Conservation (phyloP, 2,888 invertebrate genomes). For the Acleris cristana region DNA sequence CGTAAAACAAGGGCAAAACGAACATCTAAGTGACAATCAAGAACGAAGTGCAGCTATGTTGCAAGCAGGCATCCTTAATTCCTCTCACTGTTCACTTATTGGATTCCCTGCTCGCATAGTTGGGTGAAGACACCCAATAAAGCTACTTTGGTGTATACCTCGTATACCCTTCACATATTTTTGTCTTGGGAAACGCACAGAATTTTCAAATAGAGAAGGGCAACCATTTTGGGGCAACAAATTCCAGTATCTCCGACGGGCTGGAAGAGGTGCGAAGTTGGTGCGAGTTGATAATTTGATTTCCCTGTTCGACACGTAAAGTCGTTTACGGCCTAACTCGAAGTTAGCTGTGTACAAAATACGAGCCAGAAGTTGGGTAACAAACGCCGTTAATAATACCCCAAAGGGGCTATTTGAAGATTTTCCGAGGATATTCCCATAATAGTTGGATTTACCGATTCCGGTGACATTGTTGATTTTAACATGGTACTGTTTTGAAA, state of each 20-base stretch:
- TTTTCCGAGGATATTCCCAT: neutral
- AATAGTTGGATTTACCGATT: too few species aligned
- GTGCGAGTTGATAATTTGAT: slow-evolving; percentile 81
- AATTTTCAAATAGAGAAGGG: slow-evolving; percentile 73
- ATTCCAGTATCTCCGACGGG: slow-evolving; percentile 66
- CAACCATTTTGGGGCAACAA: slow-evolving; percentile 61
- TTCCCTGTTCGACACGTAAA: slow-evolving; percentile 81
- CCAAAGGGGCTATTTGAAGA: slow-evolving; percentile 7
- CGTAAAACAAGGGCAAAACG: slow-evolving; percentile 38
- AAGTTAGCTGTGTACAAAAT: slow-evolving; percentile 71
- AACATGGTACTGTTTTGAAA: neutral
- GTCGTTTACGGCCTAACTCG: slow-evolving; percentile 77
- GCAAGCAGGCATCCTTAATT: slow-evolving; percentile 66
- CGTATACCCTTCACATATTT: slow-evolving; percentile 69
- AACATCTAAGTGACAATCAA: slow-evolving; percentile 58
- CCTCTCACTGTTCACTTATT: slow-evolving; percentile 75
- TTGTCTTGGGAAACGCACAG: slow-evolving; percentile 69
- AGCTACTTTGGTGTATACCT: slow-evolving; percentile 67
- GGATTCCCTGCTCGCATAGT: slow-evolving; percentile 75
- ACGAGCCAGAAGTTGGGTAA: slow-evolving; percentile 61
- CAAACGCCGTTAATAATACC: slow-evolving; percentile 56
- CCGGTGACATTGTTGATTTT: too few species aligned
- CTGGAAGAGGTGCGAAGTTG: slow-evolving; percentile 74
- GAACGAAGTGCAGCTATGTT: slow-evolving; percentile 60
- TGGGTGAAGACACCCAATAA: slow-evolving; percentile 77